Percentiles rank a stretch among this genome's conserved stretches.
These are phyloP conservation scores for Numenius arquata DNA, from an alignment of 2,113 vertebrate species.

Conservation along the genomic window DNA sequence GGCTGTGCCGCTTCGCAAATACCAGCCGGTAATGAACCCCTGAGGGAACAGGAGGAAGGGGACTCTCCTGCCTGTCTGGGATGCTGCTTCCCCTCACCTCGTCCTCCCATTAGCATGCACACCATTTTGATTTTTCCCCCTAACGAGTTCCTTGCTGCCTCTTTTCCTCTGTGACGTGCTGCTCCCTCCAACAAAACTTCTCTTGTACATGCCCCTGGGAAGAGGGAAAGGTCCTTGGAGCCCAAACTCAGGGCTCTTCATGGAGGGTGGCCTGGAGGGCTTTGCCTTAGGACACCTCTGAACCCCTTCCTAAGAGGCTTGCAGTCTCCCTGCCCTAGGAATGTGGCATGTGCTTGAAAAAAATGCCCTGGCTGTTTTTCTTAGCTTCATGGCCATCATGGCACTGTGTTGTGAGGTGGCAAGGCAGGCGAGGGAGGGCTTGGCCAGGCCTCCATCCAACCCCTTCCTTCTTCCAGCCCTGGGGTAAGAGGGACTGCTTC, in stretches of 20 bases:
- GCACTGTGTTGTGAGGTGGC: background rate
- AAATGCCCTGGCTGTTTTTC: background rate
- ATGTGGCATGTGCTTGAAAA: background rate
- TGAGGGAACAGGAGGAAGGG: constrained; percentile 5
- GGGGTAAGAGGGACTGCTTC: background rate
- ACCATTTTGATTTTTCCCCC: background rate
- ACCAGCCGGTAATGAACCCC: constrained; percentile 52
- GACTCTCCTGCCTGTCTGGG: constrained; percentile 1
- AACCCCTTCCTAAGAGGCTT: background rate
- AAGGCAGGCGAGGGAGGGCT: background rate
- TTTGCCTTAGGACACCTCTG: background rate
- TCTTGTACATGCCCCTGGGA: background rate
- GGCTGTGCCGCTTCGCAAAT: constrained; percentile 6
- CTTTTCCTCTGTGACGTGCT: background rate
- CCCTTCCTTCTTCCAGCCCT: background rate
- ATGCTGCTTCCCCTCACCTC: constrained; percentile 8
- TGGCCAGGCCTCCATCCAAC: background rate
- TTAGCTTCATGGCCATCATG: background rate
- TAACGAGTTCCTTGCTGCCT: background rate
- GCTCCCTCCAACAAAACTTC: background rate
- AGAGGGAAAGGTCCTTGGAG: background rate
- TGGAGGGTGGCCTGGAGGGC: fast-evolving
- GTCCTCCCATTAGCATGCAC: background rate
- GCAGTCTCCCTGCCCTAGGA: background rate
- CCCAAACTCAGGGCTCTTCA: background rate